These are phyloP conservation scores for Gryllus bimaculatus DNA, from an alignment of 1,140 invertebrate species.

Conservation along the genomic window DNA sequence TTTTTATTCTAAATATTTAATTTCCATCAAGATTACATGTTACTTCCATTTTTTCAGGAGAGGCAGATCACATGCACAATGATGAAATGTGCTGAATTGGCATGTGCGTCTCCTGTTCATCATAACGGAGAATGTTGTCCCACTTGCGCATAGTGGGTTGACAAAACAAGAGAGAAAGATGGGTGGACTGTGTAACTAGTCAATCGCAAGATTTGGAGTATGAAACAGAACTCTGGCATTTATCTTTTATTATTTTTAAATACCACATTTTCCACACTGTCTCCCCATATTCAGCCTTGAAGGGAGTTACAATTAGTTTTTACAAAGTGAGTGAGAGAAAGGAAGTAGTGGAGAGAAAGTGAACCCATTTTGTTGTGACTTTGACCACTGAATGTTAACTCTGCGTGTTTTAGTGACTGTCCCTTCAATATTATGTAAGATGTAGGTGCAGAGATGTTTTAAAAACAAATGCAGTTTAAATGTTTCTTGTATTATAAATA, in stretches of 20 bases:
- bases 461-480: constrained; percentile 14
- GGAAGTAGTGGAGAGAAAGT: no score
- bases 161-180: not conserved
- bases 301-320: no score
- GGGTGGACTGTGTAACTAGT: not conserved
- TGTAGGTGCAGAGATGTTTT: not conserved
- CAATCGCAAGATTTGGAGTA: constrained; percentile 1
- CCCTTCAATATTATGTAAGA: no score
- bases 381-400: no score
- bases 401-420: no score
- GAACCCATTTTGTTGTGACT: no score
- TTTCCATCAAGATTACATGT: not conserved
- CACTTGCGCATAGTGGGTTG: constrained; percentile 20
- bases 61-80: constrained; percentile 31
- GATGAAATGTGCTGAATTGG: constrained; percentile 26
- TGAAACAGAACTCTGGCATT: not conserved
- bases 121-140: constrained; percentile 21
- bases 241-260: constrained; percentile 12
- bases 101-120: constrained; percentile 17
- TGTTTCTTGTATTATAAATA: constrained; percentile 14
- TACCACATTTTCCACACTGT: not conserved
- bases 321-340: no score
- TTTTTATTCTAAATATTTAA: not conserved
- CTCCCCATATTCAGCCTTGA: no score
- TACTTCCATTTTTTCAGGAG: constrained; percentile 21